Conservation (phyloP, 2,797 vertebrate genomes). For the Sternotherus odoratus region DNA sequence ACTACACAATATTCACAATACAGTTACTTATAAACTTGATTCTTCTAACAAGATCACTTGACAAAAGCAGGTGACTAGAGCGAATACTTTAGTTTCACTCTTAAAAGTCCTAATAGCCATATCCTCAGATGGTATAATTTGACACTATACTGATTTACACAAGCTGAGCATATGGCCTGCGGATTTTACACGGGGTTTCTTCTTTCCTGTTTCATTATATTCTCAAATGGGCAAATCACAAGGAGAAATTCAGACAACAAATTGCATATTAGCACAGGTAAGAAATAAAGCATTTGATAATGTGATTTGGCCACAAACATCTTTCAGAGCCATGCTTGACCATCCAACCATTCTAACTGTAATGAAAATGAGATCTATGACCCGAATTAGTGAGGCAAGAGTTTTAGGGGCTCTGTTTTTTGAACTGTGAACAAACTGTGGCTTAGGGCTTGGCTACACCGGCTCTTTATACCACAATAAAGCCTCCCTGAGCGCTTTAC, state of each 20-base stretch:
- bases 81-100: rapidly evolving
- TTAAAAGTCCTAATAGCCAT: not conserved
- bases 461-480: too few species aligned
- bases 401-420: not conserved
- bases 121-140: not conserved
- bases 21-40: too few species aligned
- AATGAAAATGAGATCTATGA: not conserved
- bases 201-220: not conserved
- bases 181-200: not conserved
- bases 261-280: not conserved
- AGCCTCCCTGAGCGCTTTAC: too few species aligned
- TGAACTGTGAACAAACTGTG: not conserved
- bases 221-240: not conserved
- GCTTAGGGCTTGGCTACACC: not conserved
- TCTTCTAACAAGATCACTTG: too few species aligned
- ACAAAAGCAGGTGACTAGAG: not conserved
- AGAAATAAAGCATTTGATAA: not conserved
- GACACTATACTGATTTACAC: not conserved
- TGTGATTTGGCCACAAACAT: not conserved
- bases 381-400: not conserved
- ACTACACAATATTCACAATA: too few species aligned
- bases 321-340: not conserved
- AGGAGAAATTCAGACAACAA: not conserved
- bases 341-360: not conserved
- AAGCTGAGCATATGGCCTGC: not conserved